A percentile compares a stretch with the other conserved stretches of the same genome.
These are phyloP conservation scores for Pholis gunnellus DNA, from an alignment of 2,113 vertebrate species.

Conservation along the genomic window DNA sequence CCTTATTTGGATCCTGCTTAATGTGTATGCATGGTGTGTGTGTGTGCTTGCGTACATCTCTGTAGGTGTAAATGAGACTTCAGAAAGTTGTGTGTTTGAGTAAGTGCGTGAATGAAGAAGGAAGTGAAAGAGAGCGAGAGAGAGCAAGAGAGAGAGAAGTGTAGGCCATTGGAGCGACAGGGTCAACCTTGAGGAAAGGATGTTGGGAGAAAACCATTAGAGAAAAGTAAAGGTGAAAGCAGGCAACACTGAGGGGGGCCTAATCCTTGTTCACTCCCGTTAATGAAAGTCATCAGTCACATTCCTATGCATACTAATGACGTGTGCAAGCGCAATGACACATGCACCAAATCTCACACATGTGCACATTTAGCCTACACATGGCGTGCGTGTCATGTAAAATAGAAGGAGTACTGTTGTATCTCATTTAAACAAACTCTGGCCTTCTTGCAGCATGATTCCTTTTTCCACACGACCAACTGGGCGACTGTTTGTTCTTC, in stretches of 20 bases:
- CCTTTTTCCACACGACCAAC: conserved; percentile 20
- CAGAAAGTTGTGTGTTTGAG: conserved; percentile 15
- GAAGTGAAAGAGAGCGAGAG: background rate
- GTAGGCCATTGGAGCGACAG: conserved; percentile 47
- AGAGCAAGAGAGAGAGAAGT: background rate
- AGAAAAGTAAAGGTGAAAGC: conserved; percentile 73
- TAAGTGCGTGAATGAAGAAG: background rate
- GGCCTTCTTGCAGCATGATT: conserved; percentile 23
- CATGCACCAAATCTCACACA: conserved; percentile 41
- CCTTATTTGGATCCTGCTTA: conserved; percentile 37
- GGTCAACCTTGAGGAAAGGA: conserved; percentile 78
- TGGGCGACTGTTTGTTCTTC: conserved; percentile 63
- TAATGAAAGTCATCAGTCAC: conserved; percentile 82
- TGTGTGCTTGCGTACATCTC: background rate
- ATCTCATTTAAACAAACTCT: conserved; percentile 53
- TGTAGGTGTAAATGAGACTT: conserved; percentile 10
- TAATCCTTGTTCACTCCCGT: conserved; percentile 74
- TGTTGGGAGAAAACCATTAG: conserved; percentile 72
- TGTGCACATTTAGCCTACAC: background rate
- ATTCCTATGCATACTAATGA: conserved; percentile 75
- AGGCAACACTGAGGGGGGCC: conserved; percentile 70
- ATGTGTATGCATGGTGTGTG: background rate
- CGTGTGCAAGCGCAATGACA: conserved; percentile 44
- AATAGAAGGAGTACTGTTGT: conserved; percentile 40
- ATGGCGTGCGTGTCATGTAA: conserved; percentile 16